Conservation (phyloP, 2,797 vertebrate species). For the Pipistrellus pygmaeus region DNA sequence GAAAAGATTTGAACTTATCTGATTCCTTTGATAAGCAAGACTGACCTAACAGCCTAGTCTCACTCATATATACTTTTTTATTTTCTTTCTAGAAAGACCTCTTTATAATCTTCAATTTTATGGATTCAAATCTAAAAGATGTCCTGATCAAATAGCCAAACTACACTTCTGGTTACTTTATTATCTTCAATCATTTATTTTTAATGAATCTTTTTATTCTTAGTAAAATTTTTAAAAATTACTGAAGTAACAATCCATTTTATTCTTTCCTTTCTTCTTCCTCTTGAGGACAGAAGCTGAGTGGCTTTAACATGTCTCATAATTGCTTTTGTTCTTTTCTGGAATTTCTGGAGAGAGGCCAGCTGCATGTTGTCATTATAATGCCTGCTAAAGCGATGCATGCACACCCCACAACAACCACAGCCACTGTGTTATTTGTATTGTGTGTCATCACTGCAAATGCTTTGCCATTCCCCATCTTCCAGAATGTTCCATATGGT, state of each 20-base stretch:
- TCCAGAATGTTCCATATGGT: conserved; percentile 46
- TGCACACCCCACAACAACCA: neutral
- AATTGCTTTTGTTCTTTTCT: conserved; percentile 65
- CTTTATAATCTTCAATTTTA: neutral
- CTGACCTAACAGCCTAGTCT: conserved; percentile 18
- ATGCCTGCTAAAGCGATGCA: neutral
- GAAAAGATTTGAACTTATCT: neutral
- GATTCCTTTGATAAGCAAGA: conserved; percentile 30
- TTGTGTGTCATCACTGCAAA: conserved; percentile 36
- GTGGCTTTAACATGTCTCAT: conserved; percentile 1
- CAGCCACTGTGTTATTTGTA: neutral
- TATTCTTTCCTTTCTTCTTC: neutral
- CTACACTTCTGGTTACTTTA: neutral
- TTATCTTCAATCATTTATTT: neutral
- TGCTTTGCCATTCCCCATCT: neutral
- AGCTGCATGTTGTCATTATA: conserved; percentile 49
- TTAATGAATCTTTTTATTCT: conserved; percentile 33
- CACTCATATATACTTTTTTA: conserved; percentile 17
- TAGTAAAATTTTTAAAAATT: neutral
- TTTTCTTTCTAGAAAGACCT: neutral
- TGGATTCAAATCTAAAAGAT: neutral
- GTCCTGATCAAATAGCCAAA: neutral
- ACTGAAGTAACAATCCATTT: neutral
- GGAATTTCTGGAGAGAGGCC: conserved; percentile 56
- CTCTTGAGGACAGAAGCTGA: conserved; percentile 15